Conservation (phyloP, 2,113 vertebrate species). For the zebrafish (Danio rerio) region DNA sequence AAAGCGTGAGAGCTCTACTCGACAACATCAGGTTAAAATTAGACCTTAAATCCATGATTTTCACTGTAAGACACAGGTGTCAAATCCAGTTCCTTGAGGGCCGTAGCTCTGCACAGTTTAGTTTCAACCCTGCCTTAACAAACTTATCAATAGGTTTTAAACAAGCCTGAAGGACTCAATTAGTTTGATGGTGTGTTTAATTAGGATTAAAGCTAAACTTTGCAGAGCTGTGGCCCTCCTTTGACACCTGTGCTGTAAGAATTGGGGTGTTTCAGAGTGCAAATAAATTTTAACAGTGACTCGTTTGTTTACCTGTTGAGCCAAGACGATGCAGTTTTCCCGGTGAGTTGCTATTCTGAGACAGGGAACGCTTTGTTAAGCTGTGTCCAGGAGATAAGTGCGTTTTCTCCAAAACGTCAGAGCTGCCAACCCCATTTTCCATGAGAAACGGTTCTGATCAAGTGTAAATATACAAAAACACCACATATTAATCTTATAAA, state of each 20-base stretch:
- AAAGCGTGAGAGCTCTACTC: too few species aligned
- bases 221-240: too few species aligned
- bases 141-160: too few species aligned
- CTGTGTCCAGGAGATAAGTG: slow-evolving; percentile 81
- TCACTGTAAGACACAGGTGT: too few species aligned
- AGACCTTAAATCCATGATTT: neutral
- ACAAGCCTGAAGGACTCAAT: too few species aligned
- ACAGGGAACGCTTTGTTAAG: slow-evolving; percentile 78
- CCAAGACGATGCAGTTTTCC: slow-evolving; percentile 79
- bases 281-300: neutral
- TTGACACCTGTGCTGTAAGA: too few species aligned
- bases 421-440: slow-evolving; percentile 76
- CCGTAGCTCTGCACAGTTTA: too few species aligned
- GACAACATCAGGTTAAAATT: neutral
- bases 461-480: neutral
- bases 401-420: slow-evolving; percentile 86
- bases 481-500: neutral
- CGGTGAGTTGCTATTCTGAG: slow-evolving; percentile 76
- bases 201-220: too few species aligned
- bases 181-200: too few species aligned
- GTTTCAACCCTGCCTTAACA: too few species aligned
- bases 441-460: slow-evolving; percentile 85
- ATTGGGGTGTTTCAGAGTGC: too few species aligned
- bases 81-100: too few species aligned
- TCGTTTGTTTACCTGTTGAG: slow-evolving; percentile 78